Conservation (phyloP, 2,797 vertebrate species). For the Crypturellus tataupa region DNA sequence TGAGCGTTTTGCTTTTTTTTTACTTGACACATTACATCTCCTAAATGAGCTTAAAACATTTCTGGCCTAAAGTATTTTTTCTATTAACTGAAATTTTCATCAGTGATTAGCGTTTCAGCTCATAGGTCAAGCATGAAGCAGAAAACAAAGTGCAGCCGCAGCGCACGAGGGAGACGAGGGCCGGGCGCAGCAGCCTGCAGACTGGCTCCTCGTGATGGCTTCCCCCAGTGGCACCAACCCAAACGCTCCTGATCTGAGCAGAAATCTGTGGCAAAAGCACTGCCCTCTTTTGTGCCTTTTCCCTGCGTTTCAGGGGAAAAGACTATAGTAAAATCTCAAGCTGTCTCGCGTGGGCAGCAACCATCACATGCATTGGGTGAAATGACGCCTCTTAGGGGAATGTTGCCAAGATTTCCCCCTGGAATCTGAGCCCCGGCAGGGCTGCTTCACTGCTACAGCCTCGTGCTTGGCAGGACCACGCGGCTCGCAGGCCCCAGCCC, state of each 20-base stretch:
- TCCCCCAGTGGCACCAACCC: background rate
- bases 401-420: background rate
- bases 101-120: constrained; percentile 12
- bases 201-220: background rate
- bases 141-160: background rate
- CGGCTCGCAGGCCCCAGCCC: no score
- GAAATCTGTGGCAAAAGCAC: background rate
- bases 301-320: background rate
- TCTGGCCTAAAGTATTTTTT: background rate
- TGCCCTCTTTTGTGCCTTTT: background rate
- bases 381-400: background rate
- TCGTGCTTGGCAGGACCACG: no score
- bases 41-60: background rate
- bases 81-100: constrained; percentile 39
- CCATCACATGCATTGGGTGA: rapidly evolving
- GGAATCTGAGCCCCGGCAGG: background rate
- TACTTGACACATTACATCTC: background rate
- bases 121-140: constrained; percentile 34
- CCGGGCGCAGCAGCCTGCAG: background rate
- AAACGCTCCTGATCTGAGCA: background rate
- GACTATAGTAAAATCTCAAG: background rate
- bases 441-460: background rate
- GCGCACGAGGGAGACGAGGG: background rate
- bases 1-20: background rate
- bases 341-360: background rate